Evolutionary conservation across 2,113 vertebrate species (phyloP), one percentile per base, ranked within the genome.

Genomic region (Saguinus imperator): DNA sequence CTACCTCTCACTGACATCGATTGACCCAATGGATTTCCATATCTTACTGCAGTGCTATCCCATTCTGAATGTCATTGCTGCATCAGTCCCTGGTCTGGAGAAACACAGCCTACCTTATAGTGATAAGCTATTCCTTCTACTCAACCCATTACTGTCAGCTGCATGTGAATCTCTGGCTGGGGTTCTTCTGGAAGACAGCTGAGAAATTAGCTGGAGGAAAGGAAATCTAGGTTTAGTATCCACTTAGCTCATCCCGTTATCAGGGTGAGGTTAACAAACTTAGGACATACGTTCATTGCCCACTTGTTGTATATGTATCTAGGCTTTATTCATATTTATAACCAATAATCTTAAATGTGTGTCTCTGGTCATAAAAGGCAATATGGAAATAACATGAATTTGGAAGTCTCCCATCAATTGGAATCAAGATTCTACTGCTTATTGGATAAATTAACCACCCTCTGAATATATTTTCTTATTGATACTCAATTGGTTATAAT

Each of bases 191-290:
- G 27, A 29, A 77, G 4, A 11, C 3, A 5, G 0, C 14, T 57
- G 12, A 85, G 8, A 87, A 48, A 17, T 27, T 10, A 40, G 17
- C 27, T 37, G 1, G 29, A 91, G 3, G 6, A 87, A 11, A 52
- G 64, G 2, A 0, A 0, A 52, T 43, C 8, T 8, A 29, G 17
- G 4, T 45, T 18, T 13, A 48, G 1, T 6, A 32, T 1, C 6
- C 17, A 72, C 13, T 43, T 37, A 43, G 8, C 6, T 86, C 25
- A 8, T 50, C 64, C 4, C 23, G 11, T 64, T 35, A 64, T 72
- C 7, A n/a, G 16, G 3, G 5, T 23, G 3, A 89, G 6, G 32
- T 70, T 16, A 70, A 50, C 12, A 55, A 75, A 87, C 83, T 37
- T 27, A 90, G 14, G 17, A 45, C 2, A 80, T 8, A 55, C 2